Conservation (phyloP, 2,888 invertebrate genomes). For the Schizotus pectinicornis region DNA sequence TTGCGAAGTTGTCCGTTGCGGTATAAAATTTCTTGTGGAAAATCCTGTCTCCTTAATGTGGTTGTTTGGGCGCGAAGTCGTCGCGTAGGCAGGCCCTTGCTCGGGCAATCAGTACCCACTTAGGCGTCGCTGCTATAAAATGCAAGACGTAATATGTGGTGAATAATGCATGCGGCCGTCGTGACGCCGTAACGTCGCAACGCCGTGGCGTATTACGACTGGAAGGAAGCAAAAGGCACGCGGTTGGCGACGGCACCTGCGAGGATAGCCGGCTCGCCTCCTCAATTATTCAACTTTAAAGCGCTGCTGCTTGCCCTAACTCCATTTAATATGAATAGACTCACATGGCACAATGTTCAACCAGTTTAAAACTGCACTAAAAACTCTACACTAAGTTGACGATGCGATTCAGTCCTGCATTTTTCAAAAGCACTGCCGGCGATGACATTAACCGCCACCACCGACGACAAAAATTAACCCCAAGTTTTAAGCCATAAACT, state of each 20-base stretch:
- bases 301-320: slow-evolving; percentile 54
- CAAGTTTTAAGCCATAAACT: too few relatives aligned
- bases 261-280: slow-evolving; percentile 52
- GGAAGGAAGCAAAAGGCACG: slow-evolving; percentile 20
- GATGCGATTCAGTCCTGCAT: slow-evolving; percentile 35
- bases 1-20: too few relatives aligned
- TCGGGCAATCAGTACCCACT: slow-evolving; percentile 27
- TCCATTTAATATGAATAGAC: slow-evolving; percentile 58
- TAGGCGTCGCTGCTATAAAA: slow-evolving; percentile 32
- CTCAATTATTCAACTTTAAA: slow-evolving; percentile 56
- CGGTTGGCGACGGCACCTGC: slow-evolving; percentile 52
- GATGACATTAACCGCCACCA: too few relatives aligned
- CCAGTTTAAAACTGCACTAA: slow-evolving; percentile 41
- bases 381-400: slow-evolving; percentile 37
- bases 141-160: slow-evolving; percentile 48
- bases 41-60: too few relatives aligned
- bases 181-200: slow-evolving; percentile 30
- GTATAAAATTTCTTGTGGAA: too few relatives aligned
- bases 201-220: slow-evolving; percentile 22
- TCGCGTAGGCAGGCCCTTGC: too few relatives aligned
- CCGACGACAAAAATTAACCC: too few relatives aligned
- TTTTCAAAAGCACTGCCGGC: slow-evolving; percentile 15
- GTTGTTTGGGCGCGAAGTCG: too few relatives aligned
- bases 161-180: slow-evolving; percentile 44
- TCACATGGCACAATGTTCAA: slow-evolving; percentile 52